phyloP scores from a whole-genome alignment of 2,797 vertebrate species.

The Myiothlypis coronata region DNA sequence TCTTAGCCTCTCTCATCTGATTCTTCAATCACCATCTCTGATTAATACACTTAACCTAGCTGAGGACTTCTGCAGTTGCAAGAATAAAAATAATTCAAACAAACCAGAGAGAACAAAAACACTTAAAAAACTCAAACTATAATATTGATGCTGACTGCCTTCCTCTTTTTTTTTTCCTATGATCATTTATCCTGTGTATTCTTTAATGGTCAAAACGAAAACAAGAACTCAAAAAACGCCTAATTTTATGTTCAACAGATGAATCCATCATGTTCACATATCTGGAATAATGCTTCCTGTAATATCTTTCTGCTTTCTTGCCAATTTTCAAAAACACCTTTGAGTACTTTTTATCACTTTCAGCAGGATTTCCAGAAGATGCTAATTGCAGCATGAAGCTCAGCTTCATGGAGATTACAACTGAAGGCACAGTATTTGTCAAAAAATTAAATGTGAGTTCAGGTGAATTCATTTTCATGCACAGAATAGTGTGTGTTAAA shows the following conservation, averaged over 20 bases:
- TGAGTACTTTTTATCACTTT: background rate
- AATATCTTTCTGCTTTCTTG: background rate
- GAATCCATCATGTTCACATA: background rate
- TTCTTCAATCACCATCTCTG: fast-evolving
- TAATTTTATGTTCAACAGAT: background rate
- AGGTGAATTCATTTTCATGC: background rate
- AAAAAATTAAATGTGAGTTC: background rate
- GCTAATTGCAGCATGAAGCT: background rate
- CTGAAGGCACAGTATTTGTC: background rate
- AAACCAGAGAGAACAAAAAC: background rate
- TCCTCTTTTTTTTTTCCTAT: background rate
- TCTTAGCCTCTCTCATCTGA: background rate
- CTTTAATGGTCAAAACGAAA: background rate
- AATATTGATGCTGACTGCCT: background rate
- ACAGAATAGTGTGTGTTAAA: background rate
- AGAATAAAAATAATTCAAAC: background rate
- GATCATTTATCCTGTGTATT: background rate
- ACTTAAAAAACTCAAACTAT: background rate
- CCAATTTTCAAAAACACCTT: background rate
- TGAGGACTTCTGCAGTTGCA: background rate
- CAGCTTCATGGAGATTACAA: background rate
- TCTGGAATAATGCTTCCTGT: background rate
- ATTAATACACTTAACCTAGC: background rate
- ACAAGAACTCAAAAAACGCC: fast-evolving
- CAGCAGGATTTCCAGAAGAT: background rate